Evolutionary conservation across 2,888 invertebrate genomes (phyloP).

Genomic region (Trichogramma evanescens): DNA sequence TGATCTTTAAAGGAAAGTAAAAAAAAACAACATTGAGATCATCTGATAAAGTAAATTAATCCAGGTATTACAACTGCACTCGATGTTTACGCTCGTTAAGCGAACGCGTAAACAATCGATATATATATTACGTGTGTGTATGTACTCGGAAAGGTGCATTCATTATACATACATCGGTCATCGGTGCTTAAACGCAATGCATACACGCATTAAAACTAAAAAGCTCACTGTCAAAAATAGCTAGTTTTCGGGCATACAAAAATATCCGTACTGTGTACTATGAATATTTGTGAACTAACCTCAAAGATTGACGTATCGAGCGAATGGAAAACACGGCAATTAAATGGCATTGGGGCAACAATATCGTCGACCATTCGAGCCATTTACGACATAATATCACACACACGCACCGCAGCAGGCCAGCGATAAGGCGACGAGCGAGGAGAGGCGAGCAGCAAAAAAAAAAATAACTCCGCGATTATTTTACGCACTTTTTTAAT

Average conservation of each 20-base stretch:
- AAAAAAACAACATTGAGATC: background rate
- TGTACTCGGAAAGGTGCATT: no score
- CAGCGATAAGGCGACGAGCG: conserved; percentile 4
- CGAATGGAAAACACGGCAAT: no score
- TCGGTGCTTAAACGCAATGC: background rate
- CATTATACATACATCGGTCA: no score
- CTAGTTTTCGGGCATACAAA: no score
- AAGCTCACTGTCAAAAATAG: no score
- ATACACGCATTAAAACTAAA: background rate
- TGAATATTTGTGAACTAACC: conserved; percentile 16
- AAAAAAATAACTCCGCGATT: background rate
- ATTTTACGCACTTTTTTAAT: no score
- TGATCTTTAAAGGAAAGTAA: background rate
- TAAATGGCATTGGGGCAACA: conserved; percentile 9
- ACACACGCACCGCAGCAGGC: background rate
- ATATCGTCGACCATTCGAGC: conserved; percentile 7
- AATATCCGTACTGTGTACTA: background rate
- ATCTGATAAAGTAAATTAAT: background rate
- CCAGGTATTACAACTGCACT: background rate
- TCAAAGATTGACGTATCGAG: conserved; percentile 19
- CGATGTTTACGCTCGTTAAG: no score
- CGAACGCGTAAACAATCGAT: no score
- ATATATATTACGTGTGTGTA: no score
- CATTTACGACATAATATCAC: conserved; percentile 15
- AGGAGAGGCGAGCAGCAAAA: background rate